Evolutionary conservation across 2,797 vertebrate species (phyloP).

Genomic region (Euphonia xanthogaster): DNA sequence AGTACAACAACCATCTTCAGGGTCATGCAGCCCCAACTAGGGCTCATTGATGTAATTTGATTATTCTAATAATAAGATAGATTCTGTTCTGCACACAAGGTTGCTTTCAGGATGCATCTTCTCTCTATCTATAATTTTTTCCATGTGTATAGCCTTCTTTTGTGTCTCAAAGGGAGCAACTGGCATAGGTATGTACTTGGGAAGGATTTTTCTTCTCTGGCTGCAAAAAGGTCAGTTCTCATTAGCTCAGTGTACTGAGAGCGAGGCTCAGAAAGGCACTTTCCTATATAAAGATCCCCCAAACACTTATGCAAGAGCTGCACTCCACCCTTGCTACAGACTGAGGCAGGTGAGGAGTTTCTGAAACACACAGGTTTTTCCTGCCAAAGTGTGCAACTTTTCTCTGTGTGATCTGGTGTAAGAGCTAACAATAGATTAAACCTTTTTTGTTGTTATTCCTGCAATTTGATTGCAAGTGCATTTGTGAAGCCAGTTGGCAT

Average conservation of each 20-base stretch:
- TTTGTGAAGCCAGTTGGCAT: conserved; percentile 23
- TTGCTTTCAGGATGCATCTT: not conserved
- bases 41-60: not conserved
- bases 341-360: not conserved
- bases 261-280: rapidly evolving
- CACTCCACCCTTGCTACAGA: not conserved
- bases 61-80: not conserved
- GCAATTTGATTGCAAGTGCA: not conserved
- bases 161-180: not conserved
- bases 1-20: not conserved
- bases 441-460: conserved; percentile 25
- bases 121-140: not conserved
- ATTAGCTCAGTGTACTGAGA: not conserved
- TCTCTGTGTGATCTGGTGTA: not conserved
- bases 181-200: rapidly evolving
- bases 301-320: not conserved
- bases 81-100: not conserved
- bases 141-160: rapidly evolving
- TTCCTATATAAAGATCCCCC: not conserved
- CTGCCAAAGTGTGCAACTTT: not conserved
- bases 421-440: conserved; percentile 8
- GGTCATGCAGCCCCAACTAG: not conserved
- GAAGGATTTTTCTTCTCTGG: not conserved
- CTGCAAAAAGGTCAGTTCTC: not conserved
- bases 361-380: not conserved